Evolutionary conservation across 2,797 vertebrate species (phyloP).

Genomic region (Cheracebus regulus): DNA sequence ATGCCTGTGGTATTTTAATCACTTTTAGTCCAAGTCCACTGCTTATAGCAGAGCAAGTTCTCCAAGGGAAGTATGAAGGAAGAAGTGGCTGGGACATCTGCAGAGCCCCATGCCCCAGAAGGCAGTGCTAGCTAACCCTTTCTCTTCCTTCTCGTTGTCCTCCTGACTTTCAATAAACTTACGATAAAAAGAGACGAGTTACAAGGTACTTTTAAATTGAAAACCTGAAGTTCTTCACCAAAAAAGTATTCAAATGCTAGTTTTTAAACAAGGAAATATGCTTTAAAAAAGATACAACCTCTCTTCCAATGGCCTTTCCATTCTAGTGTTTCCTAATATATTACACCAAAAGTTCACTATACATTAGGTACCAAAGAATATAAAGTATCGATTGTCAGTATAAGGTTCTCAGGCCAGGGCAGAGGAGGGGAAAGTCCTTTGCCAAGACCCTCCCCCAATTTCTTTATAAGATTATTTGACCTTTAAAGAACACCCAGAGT

Average conservation of each 20-base stretch:
- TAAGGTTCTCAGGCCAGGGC: not conserved
- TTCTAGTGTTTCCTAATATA: not conserved
- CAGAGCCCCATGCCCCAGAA: fast-evolving
- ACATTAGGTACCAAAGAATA: not conserved
- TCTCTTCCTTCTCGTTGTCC: no score
- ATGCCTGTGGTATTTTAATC: not conserved
- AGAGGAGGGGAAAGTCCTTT: not conserved
- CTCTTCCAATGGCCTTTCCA: not conserved
- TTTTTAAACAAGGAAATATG: conserved; percentile 14
- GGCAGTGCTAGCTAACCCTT: not conserved
- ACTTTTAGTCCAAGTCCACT: not conserved
- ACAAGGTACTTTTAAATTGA: not conserved
- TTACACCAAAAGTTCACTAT: not conserved
- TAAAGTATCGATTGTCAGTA: not conserved
- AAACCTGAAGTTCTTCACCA: not conserved
- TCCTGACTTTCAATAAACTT: not conserved
- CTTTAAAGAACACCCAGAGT: not conserved
- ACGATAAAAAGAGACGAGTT: not conserved
- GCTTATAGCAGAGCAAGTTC: not conserved
- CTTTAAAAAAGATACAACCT: not conserved
- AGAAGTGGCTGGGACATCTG: no score
- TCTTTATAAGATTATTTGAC: not conserved
- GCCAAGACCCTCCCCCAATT: not conserved
- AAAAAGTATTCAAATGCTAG: not conserved
- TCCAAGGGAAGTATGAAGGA: not conserved